These are phyloP conservation scores for Acromyrmex echinatior DNA, from an alignment of 1,140 invertebrate species.

Conservation along the genomic window DNA sequence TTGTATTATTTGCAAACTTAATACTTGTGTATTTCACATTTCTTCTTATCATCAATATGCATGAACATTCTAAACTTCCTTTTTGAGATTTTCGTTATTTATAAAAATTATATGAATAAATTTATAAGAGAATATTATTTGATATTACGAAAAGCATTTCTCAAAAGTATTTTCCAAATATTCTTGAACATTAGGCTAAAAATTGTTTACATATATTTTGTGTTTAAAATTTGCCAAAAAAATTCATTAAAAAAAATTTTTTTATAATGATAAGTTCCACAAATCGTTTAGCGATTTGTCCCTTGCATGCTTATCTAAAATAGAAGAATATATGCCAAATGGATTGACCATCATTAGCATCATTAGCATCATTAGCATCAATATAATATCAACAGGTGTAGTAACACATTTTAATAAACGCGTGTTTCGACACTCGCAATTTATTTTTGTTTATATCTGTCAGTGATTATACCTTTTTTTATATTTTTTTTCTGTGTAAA, in stretches of 20 bases:
- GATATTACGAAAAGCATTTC: not conserved
- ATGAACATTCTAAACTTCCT: too few relatives aligned
- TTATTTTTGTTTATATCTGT: not conserved
- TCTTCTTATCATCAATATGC: not conserved
- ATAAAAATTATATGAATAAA: too few relatives aligned
- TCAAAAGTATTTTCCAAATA: not conserved
- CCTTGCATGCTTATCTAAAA: not conserved
- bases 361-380: not conserved
- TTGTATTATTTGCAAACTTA: not conserved
- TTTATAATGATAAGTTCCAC: not conserved
- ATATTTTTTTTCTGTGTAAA: not conserved
- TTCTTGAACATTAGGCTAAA: not conserved
- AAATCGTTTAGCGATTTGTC: not conserved
- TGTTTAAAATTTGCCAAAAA: not conserved
- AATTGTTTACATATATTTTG: not conserved
- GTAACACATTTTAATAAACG: conserved; percentile 8
- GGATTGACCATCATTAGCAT: not conserved
- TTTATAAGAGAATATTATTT: too few relatives aligned
- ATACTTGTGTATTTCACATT: not conserved
- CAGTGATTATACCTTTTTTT: too few relatives aligned
- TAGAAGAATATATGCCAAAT: not conserved
- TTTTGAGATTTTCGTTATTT: too few relatives aligned
- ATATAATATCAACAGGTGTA: not conserved
- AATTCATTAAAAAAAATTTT: not conserved
- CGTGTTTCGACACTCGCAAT: not conserved